phyloP scores from a whole-genome alignment of 2,888 invertebrate genomes.

The Campoplex capitator region DNA sequence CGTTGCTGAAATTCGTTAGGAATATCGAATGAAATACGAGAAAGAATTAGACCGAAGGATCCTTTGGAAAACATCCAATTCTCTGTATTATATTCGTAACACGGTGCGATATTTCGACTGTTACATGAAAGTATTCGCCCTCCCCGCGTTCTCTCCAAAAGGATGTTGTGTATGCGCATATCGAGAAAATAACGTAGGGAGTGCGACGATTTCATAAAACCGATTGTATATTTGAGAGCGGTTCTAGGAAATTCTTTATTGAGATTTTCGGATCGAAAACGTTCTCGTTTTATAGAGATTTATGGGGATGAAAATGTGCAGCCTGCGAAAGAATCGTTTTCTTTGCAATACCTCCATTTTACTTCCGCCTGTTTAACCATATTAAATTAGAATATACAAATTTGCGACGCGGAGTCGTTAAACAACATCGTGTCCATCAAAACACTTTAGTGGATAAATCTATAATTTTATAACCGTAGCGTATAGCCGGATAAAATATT shows the following conservation, averaged over 20 bases:
- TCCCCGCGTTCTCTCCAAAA: background rate
- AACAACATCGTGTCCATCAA: constrained; percentile 26
- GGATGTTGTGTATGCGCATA: background rate
- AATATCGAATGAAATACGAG: no score
- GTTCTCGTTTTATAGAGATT: background rate
- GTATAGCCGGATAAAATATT: background rate
- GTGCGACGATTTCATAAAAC: background rate
- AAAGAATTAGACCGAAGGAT: no score
- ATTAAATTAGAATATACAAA: background rate
- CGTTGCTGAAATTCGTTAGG: no score
- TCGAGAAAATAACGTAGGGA: background rate
- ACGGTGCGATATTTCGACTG: no score
- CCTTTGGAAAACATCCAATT: no score
- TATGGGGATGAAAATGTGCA: background rate
- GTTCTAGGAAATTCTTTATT: background rate
- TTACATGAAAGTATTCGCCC: no score
- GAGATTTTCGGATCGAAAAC: background rate
- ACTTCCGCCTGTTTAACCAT: background rate
- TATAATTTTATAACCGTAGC: constrained; percentile 16
- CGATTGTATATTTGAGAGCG: background rate
- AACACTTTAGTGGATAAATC: constrained; percentile 17
- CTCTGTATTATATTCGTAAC: no score
- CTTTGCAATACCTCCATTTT: background rate
- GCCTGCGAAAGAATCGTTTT: background rate
- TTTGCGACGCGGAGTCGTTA: constrained; percentile 35